Base-by-base conservation (phyloP, 2,888 invertebrate genomes). In the Plebejus melissa region DNA sequence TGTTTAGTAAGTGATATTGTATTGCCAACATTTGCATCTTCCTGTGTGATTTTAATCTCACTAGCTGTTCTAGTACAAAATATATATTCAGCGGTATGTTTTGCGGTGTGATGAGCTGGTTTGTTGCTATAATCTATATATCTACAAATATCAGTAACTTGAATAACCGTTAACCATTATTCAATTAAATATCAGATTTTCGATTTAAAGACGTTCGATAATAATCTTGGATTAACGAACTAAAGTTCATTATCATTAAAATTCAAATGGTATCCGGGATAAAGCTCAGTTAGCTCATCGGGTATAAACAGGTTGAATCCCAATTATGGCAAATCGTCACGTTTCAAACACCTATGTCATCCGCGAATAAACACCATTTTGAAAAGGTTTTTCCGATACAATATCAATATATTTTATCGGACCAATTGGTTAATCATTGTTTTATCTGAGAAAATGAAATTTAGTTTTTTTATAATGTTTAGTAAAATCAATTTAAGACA, bases 291-390 rank as follows among this genome's bases (percentile, higher is more conserved):
- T 82, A 79, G 70, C 50, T 41, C 28, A 74, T 69, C 76, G 22
- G 50, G 46, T 77, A 79, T 79, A 78, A 77, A 82, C 82, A 83
- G 83, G 81, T 82, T 83, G 84, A 84, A 87, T 86, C 85, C 85
- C 83, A 82, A 85, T 87, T 84, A 85, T 84, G 83, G 82, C 80
- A 80, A 80, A 86, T 86, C 84, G 86, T 87, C 89, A 89, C 88
- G 89, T 87, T 84, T 80, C 82, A 79, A 78, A 77, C 80, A 82
- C 76, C 77, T 74, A 74, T 79, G 74, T 76, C 74, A 78, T 78
- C 76, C 76, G 72, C 69, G 76, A 76, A 76, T 74, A 78, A 79
- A 80, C 78, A 76, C 77, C 70, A 79, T 79, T 80, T 77, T 77
- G 77, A 76, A 78, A 79, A 80, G 46, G 78, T 74, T 79, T 80